Conservation (phyloP, 2,888 invertebrate species). For the Hirtodrosophila cameraria region DNA sequence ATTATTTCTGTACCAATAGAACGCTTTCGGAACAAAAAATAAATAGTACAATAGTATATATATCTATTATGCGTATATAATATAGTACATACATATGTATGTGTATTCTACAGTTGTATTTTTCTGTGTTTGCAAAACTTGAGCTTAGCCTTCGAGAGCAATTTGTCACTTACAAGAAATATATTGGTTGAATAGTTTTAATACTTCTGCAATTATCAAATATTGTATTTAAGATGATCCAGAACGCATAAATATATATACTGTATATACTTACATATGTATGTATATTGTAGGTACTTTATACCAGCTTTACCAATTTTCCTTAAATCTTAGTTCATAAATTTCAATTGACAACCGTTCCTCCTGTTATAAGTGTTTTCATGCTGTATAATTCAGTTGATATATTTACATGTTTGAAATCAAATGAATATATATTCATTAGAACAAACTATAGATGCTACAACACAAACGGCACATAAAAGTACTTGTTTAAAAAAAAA, state of each 20-base stretch:
- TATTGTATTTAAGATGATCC: too few species aligned
- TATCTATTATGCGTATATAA: too few species aligned
- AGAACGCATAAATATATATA: neutral
- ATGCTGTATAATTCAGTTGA: conserved; percentile 2
- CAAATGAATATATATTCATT: neutral
- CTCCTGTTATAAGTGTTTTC: conserved; percentile 19
- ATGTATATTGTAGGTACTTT: neutral
- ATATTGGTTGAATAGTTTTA: too few species aligned
- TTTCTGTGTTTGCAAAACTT: too few species aligned
- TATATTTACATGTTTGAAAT: conserved; percentile 28
- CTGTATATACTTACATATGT: neutral
- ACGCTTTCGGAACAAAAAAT: neutral
- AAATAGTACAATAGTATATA: too few species aligned
- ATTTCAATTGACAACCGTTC: conserved; percentile 45
- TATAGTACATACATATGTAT: conserved; percentile 4
- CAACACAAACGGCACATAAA: neutral
- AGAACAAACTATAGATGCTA: neutral
- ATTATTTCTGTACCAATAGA: conserved; percentile 14
- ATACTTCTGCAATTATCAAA: too few species aligned
- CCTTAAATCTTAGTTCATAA: conserved; percentile 8
- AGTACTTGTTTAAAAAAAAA: neutral
- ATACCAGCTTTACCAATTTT: neutral
- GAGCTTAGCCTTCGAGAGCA: too few species aligned
- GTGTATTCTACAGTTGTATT: too few species aligned
- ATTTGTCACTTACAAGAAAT: too few species aligned